phyloP scores from a whole-genome alignment of 2,797 vertebrate species.

The Eutrigla gurnardus region DNA sequence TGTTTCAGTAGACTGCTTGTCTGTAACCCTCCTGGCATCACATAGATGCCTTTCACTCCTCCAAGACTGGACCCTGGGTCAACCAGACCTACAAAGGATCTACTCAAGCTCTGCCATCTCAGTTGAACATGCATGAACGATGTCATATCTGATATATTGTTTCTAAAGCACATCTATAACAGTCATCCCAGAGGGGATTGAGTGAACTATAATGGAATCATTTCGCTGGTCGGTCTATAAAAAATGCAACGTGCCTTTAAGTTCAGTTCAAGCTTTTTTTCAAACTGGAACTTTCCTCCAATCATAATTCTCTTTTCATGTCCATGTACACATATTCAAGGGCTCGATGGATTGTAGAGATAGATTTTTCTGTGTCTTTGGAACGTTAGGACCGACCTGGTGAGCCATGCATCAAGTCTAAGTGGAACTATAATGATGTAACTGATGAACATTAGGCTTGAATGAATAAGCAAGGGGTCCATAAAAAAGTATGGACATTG shows the following conservation, averaged over 20 bases:
- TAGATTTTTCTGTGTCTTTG: background rate
- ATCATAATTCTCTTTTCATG: too few relatives aligned
- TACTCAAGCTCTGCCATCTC: constrained; percentile 1
- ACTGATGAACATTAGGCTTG: background rate
- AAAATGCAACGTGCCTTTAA: too few relatives aligned
- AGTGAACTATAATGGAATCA: background rate
- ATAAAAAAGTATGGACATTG: background rate
- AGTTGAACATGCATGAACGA: background rate
- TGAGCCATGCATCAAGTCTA: background rate
- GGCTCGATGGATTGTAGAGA: background rate
- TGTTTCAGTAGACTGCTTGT: constrained; percentile 39
- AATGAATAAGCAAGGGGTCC: background rate
- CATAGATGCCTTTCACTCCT: constrained; percentile 55
- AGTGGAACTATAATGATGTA: background rate
- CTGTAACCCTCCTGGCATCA: constrained; percentile 37
- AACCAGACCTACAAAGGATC: constrained; percentile 29
- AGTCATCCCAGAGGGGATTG: background rate
- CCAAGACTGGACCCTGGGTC: constrained; percentile 42
- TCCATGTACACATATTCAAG: too few relatives aligned
- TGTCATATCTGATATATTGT: background rate
- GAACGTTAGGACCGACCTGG: background rate
- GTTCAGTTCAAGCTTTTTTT: too few relatives aligned
- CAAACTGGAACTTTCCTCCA: too few relatives aligned
- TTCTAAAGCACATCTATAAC: background rate
- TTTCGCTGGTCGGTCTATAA: background rate